These are phyloP conservation scores for Genyomyrus donnyi DNA, from an alignment of 2,113 vertebrate species.

Conservation along the genomic window DNA sequence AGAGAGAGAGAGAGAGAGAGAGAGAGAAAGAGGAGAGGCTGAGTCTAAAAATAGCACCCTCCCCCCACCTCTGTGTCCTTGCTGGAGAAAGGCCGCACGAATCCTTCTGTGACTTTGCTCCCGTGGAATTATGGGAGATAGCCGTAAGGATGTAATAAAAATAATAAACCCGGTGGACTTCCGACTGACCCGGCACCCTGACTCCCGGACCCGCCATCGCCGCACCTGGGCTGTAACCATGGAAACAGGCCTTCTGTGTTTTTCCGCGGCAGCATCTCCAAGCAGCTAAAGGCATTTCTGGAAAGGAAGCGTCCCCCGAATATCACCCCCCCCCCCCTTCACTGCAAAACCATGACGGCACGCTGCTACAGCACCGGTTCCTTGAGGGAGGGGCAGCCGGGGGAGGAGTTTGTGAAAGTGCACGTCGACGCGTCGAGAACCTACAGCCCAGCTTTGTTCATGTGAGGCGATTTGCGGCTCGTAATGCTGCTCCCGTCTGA, in stretches of 20 bases:
- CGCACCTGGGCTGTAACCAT: not conserved
- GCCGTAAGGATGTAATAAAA: not conserved
- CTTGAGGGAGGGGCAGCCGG: not conserved
- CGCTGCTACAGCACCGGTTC: not conserved
- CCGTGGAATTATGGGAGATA: slow-evolving; percentile 3
- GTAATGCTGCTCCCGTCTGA: not conserved
- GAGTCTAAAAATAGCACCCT: slow-evolving; percentile 17
- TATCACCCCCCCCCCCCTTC: not conserved
- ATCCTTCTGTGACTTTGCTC: slow-evolving; percentile 16
- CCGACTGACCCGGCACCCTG: not conserved
- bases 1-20: slow-evolving; percentile 13
- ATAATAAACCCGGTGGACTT: not conserved
- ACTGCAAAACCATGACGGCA: not conserved
- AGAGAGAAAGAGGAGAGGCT: not conserved
- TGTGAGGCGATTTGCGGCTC: not conserved
- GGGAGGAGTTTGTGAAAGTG: not conserved
- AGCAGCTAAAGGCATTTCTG: not conserved
- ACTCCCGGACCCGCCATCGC: not conserved
- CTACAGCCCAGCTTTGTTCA: not conserved
- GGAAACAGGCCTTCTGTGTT: not conserved
- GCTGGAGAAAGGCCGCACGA: not conserved
- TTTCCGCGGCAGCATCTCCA: not conserved
- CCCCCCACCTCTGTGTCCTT: not conserved
- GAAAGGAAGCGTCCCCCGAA: not conserved
- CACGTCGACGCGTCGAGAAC: not conserved